Conservation (phyloP, 2,888 invertebrate species). For the Drosophila maculinotata region DNA sequence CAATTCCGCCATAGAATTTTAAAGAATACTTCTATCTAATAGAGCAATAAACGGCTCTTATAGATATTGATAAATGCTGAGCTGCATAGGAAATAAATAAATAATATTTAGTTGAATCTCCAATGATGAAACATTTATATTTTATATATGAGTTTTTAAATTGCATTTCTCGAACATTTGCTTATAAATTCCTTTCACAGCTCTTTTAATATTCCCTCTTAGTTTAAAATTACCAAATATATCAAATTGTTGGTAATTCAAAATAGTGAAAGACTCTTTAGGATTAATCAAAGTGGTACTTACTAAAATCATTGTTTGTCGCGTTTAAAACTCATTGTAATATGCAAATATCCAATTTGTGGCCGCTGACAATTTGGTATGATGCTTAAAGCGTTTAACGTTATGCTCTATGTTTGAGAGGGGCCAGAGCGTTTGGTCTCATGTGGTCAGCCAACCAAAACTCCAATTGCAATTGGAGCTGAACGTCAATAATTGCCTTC, state of each 20-base stretch:
- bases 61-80: constrained; percentile 13
- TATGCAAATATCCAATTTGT: constrained; percentile 57
- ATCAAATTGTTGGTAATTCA: too few species aligned
- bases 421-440: not conserved
- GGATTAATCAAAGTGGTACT: constrained; percentile 20
- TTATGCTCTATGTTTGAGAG: constrained; percentile 31
- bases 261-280: too few species aligned
- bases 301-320: constrained; percentile 41
- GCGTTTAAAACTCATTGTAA: constrained; percentile 33
- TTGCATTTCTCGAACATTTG: too few species aligned
- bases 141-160: too few species aligned
- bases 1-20: constrained; percentile 29
- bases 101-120: not conserved
- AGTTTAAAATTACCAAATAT: not conserved
- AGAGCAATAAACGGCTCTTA: constrained; percentile 30
- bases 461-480: constrained; percentile 64
- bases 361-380: constrained; percentile 36
- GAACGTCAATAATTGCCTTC: constrained; percentile 79
- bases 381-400: constrained; percentile 51
- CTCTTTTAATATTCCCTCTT: not conserved
- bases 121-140: not conserved
- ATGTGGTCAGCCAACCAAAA: constrained; percentile 48
- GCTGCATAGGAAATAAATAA: constrained; percentile 4
- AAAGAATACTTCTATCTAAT: constrained; percentile 22
- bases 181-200: not conserved